These are phyloP conservation scores for Gymnobelideus leadbeateri DNA, from an alignment of 2,113 vertebrate species.

Conservation along the genomic window DNA sequence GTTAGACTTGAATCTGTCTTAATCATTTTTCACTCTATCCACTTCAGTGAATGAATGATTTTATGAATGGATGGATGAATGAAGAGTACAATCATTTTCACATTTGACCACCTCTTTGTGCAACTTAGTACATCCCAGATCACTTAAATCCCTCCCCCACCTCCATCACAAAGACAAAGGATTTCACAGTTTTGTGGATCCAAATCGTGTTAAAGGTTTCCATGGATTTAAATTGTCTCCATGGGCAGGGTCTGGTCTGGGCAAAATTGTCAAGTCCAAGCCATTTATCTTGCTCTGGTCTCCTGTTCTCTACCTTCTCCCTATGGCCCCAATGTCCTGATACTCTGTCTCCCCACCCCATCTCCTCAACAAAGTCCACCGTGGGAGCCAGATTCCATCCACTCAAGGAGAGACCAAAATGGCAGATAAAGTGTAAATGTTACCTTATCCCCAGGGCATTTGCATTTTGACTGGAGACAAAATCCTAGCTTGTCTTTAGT, in stretches of 20 bases:
- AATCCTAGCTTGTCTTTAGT: background rate
- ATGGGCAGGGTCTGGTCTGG: background rate
- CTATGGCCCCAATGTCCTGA: background rate
- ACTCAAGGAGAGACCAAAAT: background rate
- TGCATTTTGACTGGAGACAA: background rate
- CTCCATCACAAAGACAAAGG: background rate
- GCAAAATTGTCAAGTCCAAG: background rate
- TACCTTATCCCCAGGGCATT: background rate
- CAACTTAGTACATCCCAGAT: background rate
- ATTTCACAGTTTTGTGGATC: background rate
- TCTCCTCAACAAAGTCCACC: background rate
- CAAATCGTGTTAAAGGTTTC: background rate
- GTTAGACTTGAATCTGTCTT: background rate
- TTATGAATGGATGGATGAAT: background rate
- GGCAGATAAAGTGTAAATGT: background rate
- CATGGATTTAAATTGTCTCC: background rate
- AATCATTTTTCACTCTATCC: background rate
- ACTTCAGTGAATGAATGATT: background rate
- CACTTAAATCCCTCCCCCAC: background rate
- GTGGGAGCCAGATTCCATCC: no score
- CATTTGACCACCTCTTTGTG: background rate
- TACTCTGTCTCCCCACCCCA: background rate
- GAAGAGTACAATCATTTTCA: background rate
- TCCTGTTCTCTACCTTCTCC: background rate
- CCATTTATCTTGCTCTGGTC: background rate